Base-by-base conservation (phyloP, 2,797 vertebrate species). In the Rachycentron canadum region DNA sequence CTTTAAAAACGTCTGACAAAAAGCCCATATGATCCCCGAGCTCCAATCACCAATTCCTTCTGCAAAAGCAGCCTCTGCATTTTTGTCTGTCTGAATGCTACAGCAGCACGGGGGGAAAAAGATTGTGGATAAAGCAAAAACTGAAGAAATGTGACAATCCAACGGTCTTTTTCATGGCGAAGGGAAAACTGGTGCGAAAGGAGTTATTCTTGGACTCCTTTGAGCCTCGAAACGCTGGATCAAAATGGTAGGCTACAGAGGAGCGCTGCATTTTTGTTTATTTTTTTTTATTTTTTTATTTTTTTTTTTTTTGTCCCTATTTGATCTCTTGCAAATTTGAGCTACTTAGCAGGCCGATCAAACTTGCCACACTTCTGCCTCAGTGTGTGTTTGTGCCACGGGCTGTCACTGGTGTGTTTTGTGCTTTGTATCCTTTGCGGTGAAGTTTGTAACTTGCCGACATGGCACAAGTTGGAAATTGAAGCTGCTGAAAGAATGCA, bases 161-260 rank as follows among this genome's bases (percentile, higher is more conserved):
- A 81, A 88, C 88, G 87, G 65, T 89, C 86, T 75, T 93, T 94
- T 96, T 96, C 92, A 96, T 95, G 96, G 95, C 93, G 96, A 93
- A 81, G 94, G 87, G 88, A 86, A 90, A 94, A 92, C 93, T 86
- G 94, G 82, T 86, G 91, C 90, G 87, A 88, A 90, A 86, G 95
- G 94, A 95, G 94, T 95, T 95, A 92, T 92, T 93, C 67, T 81
- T 84, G 89, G 92, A 96, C 96, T 96, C 96, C 95, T 93, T 92
- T 78, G 95, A 94, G 95, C 95, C 93, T 92, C 95, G 92, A 90
- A 95, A 92, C 94, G 92, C 94, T 81, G 92, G 96, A 96, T 95
- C 96, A 97, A 96, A 96, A 97, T 97, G 97, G 97, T 97, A 96
- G 86, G 93, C 91, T 91, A 49, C 95, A 93, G 94, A 95, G 94